Evolutionary conservation across 2,113 vertebrate genomes (phyloP).

Genomic region (Bufo gargarizans): DNA sequence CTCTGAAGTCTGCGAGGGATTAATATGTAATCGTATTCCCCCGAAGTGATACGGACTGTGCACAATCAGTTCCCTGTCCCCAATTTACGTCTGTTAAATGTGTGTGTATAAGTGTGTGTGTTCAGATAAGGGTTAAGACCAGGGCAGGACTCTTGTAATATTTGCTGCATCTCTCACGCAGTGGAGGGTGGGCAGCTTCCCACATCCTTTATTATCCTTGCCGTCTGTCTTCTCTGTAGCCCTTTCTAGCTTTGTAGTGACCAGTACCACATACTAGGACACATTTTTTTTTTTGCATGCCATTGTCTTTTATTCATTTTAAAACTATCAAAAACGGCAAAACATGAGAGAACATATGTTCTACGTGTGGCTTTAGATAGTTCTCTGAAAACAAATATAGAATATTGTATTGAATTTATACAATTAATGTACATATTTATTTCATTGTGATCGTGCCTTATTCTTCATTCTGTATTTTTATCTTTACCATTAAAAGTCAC

Average conservation of each 20-base stretch:
- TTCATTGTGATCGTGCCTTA: neutral
- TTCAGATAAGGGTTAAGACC: constrained; percentile 21
- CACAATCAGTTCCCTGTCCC: constrained; percentile 20
- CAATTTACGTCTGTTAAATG: neutral
- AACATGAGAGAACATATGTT: too few relatives aligned
- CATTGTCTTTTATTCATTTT: too few relatives aligned
- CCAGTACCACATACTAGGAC: constrained; percentile 27
- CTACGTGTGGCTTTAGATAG: too few relatives aligned
- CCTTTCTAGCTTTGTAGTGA: constrained; percentile 24
- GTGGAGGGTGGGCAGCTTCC: constrained; percentile 2
- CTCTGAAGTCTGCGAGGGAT: constrained; percentile 13
- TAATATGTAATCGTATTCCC: constrained; percentile 1
- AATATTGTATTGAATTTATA: neutral
- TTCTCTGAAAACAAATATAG: neutral
- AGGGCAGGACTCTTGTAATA: neutral
- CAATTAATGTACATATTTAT: neutral
- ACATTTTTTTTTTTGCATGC: neutral
- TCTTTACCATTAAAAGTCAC: neutral
- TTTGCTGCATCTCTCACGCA: constrained; percentile 26
- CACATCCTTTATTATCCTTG: neutral
- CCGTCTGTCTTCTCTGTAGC: neutral
- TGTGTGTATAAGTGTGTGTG: constrained; percentile 24
- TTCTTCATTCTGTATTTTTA: neutral
- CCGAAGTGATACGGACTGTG: neutral
- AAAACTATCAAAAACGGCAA: too few relatives aligned